A percentile compares a stretch with the other conserved stretches of the same genome.
These are phyloP conservation scores for Neogobius melanostomus DNA, from an alignment of 2,113 vertebrate species.

Conservation along the genomic window DNA sequence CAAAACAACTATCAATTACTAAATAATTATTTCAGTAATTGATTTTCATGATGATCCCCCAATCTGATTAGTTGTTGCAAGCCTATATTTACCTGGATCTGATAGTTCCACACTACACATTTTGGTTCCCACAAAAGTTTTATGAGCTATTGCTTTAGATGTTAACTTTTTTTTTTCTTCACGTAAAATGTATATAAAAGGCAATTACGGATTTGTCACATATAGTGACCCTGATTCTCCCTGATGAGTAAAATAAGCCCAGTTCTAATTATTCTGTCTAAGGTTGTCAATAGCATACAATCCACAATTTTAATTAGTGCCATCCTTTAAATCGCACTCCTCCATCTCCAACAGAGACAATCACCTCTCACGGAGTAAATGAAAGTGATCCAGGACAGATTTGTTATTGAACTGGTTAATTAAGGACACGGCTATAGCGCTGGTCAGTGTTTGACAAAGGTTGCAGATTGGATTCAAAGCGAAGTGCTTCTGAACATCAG, in stretches of 20 bases:
- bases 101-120: no score
- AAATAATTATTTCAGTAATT: no score
- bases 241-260: slow-evolving; percentile 4
- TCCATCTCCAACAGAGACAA: slow-evolving; percentile 41
- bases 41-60: no score
- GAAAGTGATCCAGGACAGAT: slow-evolving; percentile 67
- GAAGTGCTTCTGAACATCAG: slow-evolving; percentile 49
- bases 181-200: no score
- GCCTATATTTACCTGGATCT: no score
- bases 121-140: no score
- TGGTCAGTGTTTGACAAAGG: slow-evolving; percentile 57
- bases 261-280: slow-evolving; percentile 30
- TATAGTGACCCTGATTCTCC: no score
- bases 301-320: slow-evolving; percentile 64
- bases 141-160: no score
- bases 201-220: no score
- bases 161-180: no score
- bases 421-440: slow-evolving; percentile 43
- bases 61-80: no score
- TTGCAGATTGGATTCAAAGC: slow-evolving; percentile 59
- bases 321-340: slow-evolving; percentile 58
- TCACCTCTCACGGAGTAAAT: slow-evolving; percentile 60
- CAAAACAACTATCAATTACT: no score
- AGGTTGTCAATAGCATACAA: slow-evolving; percentile 40
- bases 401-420: slow-evolving; percentile 72